phyloP scores from a whole-genome alignment of 2,888 invertebrate species.

The Acanthoscelides obtectus region DNA sequence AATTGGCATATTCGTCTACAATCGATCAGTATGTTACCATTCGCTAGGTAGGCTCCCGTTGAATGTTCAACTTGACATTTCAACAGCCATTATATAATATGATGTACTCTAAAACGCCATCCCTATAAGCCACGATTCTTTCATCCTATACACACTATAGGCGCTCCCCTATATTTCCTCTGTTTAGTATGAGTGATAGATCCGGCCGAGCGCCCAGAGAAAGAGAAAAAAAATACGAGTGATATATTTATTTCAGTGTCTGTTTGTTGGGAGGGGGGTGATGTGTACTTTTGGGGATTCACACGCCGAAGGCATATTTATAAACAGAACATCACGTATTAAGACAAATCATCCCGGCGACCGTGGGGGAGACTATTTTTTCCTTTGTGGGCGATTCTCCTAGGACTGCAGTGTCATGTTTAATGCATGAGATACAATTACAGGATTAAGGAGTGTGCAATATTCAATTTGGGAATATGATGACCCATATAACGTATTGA shows the following conservation, averaged over 20 bases:
- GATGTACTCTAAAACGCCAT: not conserved
- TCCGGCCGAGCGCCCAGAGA: constrained; percentile 14
- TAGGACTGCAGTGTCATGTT: not conserved
- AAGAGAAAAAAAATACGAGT: constrained; percentile 6
- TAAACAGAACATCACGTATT: constrained; percentile 25
- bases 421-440: not conserved
- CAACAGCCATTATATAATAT: too few relatives aligned
- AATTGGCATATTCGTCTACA: too few relatives aligned
- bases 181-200: constrained; percentile 19
- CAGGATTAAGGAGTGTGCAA: not conserved
- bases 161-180: not conserved
- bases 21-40: too few relatives aligned
- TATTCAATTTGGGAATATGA: not conserved
- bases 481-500: not conserved
- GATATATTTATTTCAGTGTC: constrained; percentile 16
- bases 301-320: constrained; percentile 34
- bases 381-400: not conserved
- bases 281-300: constrained; percentile 27
- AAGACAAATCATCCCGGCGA: constrained; percentile 22
- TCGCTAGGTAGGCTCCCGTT: too few relatives aligned
- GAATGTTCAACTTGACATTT: too few relatives aligned
- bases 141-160: not conserved
- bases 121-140: not conserved
- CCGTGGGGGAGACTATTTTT: constrained; percentile 1
- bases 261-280: too few relatives aligned